A percentile compares a stretch with the other conserved stretches of the same genome.
These are phyloP conservation scores for Aphrocallistes beatrix DNA, from an alignment of 37 sponge, comb jelly and placozoan species.

Conservation along the genomic window DNA sequence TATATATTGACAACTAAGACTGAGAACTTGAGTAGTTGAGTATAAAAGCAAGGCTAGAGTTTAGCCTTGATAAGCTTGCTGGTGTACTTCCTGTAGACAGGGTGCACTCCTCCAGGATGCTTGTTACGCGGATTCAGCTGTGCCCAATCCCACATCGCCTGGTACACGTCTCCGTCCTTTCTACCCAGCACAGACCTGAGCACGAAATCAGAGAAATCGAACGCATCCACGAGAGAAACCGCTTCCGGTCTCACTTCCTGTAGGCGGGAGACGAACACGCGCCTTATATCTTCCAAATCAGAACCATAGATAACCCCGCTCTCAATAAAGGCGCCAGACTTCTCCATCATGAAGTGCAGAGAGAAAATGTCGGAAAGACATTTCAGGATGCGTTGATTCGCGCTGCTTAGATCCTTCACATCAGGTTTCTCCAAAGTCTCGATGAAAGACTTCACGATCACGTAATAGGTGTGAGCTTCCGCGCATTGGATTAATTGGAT, in stretches of 20 bases:
- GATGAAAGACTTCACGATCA: background rate
- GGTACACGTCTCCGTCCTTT: slow-evolving; percentile 73
- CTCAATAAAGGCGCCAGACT: background rate
- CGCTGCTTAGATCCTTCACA: background rate
- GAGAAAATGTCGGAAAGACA: background rate
- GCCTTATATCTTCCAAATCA: background rate
- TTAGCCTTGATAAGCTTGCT: background rate
- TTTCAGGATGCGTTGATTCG: background rate
- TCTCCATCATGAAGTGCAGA: background rate
- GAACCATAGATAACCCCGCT: background rate
- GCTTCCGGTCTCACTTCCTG: slow-evolving; percentile 48
- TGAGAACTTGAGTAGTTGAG: too few species aligned
- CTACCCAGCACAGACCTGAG: slow-evolving; percentile 32
- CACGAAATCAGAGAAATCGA: slow-evolving; percentile 56
- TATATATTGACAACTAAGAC: too few species aligned
- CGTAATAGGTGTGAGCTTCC: background rate
- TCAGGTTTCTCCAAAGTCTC: background rate
- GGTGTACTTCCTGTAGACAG: background rate
- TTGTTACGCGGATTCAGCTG: background rate
- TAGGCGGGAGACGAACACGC: background rate
- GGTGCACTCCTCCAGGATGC: background rate
- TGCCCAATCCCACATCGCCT: slow-evolving; percentile 66
- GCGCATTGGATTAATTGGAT: slow-evolving; percentile 24
- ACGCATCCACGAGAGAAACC: slow-evolving; percentile 81
- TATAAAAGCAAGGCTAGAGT: too few species aligned